Evolutionary conservation across 2,888 invertebrate species (phyloP).

Genomic region (Oxytorus armatus): DNA sequence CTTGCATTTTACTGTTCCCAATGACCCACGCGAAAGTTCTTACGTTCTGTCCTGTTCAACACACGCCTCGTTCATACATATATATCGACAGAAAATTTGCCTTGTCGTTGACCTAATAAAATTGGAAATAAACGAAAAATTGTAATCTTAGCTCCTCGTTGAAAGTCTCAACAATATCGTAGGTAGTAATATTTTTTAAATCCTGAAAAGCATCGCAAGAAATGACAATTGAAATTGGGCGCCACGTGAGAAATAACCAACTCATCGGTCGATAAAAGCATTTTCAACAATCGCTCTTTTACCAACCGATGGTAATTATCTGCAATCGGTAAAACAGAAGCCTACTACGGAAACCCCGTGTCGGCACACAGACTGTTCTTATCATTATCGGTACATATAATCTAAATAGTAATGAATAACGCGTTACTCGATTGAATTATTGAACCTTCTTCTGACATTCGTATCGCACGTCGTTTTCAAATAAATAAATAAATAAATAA

Average conservation of each 20-base stretch:
- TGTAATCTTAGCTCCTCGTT: background rate
- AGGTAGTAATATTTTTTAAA: too few species aligned
- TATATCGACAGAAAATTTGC: background rate
- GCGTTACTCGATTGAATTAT: background rate
- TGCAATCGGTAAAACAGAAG: too few species aligned
- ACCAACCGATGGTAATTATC: too few species aligned
- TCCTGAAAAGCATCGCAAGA: too few species aligned
- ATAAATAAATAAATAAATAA: slow-evolving; percentile 4
- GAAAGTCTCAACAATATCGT: background rate
- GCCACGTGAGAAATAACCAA: slow-evolving; percentile 5
- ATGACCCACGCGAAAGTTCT: slow-evolving; percentile 61
- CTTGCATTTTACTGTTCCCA: slow-evolving; percentile 49
- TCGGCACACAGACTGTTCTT: too few species aligned
- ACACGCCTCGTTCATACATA: slow-evolving; percentile 11
- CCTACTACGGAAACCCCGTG: too few species aligned
- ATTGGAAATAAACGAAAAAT: background rate
- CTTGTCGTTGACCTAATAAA: background rate
- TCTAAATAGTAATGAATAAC: slow-evolving; percentile 11
- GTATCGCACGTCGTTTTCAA: slow-evolving; percentile 6
- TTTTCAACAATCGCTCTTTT: too few species aligned
- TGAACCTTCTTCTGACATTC: slow-evolving; percentile 3
- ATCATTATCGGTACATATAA: slow-evolving; percentile 11
- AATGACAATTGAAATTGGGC: slow-evolving; percentile 26
- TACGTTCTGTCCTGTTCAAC: slow-evolving; percentile 21
- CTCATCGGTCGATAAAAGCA: too few species aligned